A percentile compares a stretch with the other conserved stretches of the same genome.
phyloP scores from a whole-genome alignment of 2,888 invertebrate species.

The Caradrina kadenii region DNA sequence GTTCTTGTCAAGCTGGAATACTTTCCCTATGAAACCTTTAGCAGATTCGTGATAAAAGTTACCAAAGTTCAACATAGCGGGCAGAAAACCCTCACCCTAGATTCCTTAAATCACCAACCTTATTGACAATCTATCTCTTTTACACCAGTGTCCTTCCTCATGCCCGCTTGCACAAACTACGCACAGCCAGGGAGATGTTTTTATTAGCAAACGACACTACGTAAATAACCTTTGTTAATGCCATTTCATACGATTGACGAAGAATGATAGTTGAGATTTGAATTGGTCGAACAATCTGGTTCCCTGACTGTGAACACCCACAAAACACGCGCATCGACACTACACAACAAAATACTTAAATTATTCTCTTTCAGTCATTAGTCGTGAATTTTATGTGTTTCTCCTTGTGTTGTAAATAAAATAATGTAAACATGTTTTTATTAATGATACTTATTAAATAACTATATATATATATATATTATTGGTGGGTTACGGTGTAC shows the following conservation, averaged over 20 bases:
- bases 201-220: background rate
- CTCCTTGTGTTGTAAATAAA: conserved; percentile 62
- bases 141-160: no score
- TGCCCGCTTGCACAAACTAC: no score
- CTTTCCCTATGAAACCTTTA: no score
- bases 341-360: background rate
- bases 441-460: conserved; percentile 29
- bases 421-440: conserved; percentile 54
- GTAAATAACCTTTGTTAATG: no score
- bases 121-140: no score
- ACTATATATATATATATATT: conserved; percentile 20
- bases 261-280: background rate
- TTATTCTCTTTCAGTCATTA: background rate
- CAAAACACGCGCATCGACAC: background rate
- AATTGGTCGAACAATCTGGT: background rate
- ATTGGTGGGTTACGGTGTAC: conserved; percentile 21
- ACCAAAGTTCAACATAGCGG: no score
- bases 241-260: background rate
- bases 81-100: no score
- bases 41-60: no score
- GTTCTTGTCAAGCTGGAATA: no score
- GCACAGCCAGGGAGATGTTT: background rate
- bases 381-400: conserved; percentile 38
- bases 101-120: no score
- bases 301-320: background rate